Percentiles rank a stretch among this genome's conserved stretches.
These are phyloP conservation scores for Apis laboriosa DNA, from an alignment of 1,140 invertebrate genomes.

Conservation along the genomic window DNA sequence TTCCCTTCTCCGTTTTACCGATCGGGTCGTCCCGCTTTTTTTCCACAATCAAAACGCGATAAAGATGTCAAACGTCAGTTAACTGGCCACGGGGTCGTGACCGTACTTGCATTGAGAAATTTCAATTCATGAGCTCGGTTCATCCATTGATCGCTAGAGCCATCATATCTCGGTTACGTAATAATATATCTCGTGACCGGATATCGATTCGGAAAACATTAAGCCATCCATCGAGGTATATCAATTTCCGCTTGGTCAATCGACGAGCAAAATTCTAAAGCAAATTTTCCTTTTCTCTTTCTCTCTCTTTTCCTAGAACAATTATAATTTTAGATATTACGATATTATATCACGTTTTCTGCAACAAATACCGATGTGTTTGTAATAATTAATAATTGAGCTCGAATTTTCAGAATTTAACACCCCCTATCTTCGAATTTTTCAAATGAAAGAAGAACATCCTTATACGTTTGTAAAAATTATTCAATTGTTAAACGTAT, in stretches of 20 bases:
- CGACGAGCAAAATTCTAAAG: background rate
- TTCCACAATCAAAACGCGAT: constrained; percentile 33
- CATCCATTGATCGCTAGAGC: constrained; percentile 56
- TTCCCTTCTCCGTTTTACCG: background rate
- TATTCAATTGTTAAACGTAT: too few relatives aligned
- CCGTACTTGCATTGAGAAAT: constrained; percentile 62
- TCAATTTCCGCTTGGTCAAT: background rate
- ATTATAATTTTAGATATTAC: too few relatives aligned
- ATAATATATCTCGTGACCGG: constrained; percentile 20
- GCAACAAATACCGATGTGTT: too few relatives aligned
- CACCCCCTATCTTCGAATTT: too few relatives aligned
- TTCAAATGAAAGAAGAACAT: too few relatives aligned
- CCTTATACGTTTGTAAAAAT: too few relatives aligned
- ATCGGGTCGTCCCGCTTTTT: constrained; percentile 19
- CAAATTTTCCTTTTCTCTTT: background rate
- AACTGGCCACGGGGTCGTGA: constrained; percentile 42
- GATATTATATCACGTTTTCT: too few relatives aligned
- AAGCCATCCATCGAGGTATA: background rate
- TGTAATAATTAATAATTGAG: too few relatives aligned
- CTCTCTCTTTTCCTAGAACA: background rate
- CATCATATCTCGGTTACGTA: constrained; percentile 45
- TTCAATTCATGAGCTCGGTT: constrained; percentile 57
- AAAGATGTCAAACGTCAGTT: constrained; percentile 55
- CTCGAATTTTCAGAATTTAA: too few relatives aligned
- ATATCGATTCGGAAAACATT: constrained; percentile 8